Conservation (phyloP, 2,797 vertebrate species). For the Chromis chromis region DNA sequence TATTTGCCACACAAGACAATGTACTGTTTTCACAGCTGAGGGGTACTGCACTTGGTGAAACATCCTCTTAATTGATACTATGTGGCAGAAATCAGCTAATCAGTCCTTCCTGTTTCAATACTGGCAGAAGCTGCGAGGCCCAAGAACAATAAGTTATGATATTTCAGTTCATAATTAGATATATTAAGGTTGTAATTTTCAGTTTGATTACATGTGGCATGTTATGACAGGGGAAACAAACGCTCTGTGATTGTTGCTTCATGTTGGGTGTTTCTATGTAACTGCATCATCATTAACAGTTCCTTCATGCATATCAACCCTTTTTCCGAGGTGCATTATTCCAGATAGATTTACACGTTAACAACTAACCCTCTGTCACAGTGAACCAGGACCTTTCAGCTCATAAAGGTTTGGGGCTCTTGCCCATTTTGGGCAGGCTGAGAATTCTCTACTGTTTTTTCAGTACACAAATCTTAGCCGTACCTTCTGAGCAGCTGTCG, state of each 20-base stretch:
- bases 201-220: neutral
- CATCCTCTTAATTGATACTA: neutral
- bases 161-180: neutral
- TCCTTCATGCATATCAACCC: too few species aligned
- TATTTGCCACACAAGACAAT: neutral
- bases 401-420: too few species aligned
- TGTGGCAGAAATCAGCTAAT: neutral
- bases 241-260: neutral
- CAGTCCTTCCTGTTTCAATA: neutral
- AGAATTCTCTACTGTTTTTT: neutral
- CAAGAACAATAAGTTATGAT: neutral
- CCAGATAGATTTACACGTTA: too few species aligned
- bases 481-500: conserved; percentile 98
- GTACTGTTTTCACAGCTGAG: neutral
- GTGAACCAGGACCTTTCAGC: too few species aligned
- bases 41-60: neutral
- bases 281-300: neutral
- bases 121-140: neutral
- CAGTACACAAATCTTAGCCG: conserved; percentile 59
- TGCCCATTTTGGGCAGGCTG: too few species aligned
- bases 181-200: neutral
- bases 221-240: neutral
- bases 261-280: neutral
- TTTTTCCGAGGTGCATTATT: too few species aligned
- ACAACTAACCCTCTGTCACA: too few species aligned